phyloP scores from a whole-genome alignment of 2,797 vertebrate species.

The Enteromius argenteus region DNA sequence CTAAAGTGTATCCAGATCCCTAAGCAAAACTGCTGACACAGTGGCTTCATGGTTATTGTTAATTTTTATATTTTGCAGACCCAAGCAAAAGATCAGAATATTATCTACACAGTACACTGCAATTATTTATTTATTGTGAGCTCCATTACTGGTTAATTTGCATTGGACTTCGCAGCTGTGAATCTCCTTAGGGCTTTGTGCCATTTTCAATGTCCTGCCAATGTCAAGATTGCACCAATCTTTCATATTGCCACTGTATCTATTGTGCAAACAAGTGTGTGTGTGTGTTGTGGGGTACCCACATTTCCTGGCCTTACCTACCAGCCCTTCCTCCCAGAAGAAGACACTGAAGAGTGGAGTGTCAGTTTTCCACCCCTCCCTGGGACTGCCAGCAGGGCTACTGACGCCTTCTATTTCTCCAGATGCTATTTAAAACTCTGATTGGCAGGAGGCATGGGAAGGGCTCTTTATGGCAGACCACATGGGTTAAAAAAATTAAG shows the following conservation, averaged over 20 bases:
- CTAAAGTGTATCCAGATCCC: background rate
- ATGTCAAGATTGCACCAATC: background rate
- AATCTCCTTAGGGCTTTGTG: background rate
- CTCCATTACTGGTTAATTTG: background rate
- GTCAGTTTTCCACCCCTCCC: slow-evolving; percentile 68
- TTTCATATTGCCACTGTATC: background rate
- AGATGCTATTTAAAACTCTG: slow-evolving; percentile 77
- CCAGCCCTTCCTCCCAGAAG: slow-evolving; percentile 28
- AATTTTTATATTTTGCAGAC: background rate
- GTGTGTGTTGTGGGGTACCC: slow-evolving; percentile 29
- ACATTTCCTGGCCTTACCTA: slow-evolving; percentile 20
- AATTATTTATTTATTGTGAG: background rate
- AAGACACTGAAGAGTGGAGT: slow-evolving; percentile 38
- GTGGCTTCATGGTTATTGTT: background rate
- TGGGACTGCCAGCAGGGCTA: slow-evolving; percentile 63
- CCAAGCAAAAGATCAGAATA: background rate
- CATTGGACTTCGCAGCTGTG: background rate
- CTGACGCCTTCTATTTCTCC: slow-evolving; percentile 81
- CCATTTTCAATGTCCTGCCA: background rate
- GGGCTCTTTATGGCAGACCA: slow-evolving; percentile 35
- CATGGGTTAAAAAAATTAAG: slow-evolving; percentile 16
- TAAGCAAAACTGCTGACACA: background rate
- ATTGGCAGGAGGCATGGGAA: slow-evolving; percentile 67
- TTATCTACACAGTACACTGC: background rate
- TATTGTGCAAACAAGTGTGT: background rate